Percentiles rank a stretch among this genome's conserved stretches.
These are phyloP conservation scores for Gasterosteus nipponicus DNA, from an alignment of 2,113 vertebrate genomes.

Conservation along the genomic window DNA sequence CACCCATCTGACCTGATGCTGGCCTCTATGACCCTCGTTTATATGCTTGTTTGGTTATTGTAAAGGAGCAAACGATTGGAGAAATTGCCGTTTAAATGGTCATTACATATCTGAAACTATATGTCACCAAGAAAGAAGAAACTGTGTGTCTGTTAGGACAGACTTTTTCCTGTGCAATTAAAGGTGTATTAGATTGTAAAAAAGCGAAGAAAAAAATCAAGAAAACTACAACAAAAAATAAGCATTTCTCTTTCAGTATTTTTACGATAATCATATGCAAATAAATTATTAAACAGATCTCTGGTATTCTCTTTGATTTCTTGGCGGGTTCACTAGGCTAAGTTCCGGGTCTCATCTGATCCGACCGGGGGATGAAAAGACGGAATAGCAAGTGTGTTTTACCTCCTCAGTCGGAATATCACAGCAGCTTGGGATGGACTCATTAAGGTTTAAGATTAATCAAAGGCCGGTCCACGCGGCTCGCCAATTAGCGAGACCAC, in stretches of 20 bases:
- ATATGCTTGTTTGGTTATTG: constrained; percentile 72
- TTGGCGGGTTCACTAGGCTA: constrained; percentile 62
- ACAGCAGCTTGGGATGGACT: constrained; percentile 64
- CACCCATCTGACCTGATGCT: constrained; percentile 50
- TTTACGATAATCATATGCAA: constrained; percentile 84
- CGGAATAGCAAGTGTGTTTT: constrained; percentile 57
- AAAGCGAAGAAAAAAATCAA: constrained; percentile 38
- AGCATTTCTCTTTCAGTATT: constrained; percentile 81
- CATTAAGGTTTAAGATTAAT: constrained; percentile 75
- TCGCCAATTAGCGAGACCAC: constrained; percentile 70
- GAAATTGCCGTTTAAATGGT: constrained; percentile 51
- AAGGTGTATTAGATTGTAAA: constrained; percentile 78
- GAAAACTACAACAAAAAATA: constrained; percentile 75
- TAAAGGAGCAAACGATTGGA: constrained; percentile 62
- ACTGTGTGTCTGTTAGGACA: constrained; percentile 68
- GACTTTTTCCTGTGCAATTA: constrained; percentile 75
- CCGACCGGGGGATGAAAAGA: constrained; percentile 61
- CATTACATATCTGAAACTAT: constrained; percentile 67
- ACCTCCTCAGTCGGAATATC: constrained; percentile 68
- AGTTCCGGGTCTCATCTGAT: constrained; percentile 64
- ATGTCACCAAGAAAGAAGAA: constrained; percentile 67
- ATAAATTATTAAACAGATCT: constrained; percentile 81
- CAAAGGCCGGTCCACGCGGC: constrained; percentile 56
- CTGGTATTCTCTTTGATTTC: constrained; percentile 79
- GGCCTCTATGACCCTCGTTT: constrained; percentile 70